Evolutionary conservation across 2,888 invertebrate genomes (phyloP).

Genomic region (Rugalucina vietnamica): DNA sequence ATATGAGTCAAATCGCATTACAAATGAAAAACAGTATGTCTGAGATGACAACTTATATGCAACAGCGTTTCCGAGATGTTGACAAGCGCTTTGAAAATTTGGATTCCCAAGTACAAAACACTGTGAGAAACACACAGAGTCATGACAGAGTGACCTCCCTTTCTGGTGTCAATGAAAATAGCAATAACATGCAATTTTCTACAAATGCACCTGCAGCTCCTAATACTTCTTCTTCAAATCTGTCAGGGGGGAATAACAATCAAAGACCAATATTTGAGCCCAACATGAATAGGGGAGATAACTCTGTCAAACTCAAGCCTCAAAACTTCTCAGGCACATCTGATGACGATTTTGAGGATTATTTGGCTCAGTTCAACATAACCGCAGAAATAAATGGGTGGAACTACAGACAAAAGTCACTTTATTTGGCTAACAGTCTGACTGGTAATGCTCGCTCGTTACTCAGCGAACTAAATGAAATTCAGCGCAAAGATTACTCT

Average conservation of each 20-base stretch:
- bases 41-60: background rate
- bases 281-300: background rate
- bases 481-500: constrained; percentile 38
- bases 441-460: constrained; percentile 36
- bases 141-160: background rate
- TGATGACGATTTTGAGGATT: constrained; percentile 55
- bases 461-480: constrained; percentile 33
- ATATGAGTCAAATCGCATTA: background rate
- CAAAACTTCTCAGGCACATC: constrained; percentile 46
- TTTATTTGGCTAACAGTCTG: constrained; percentile 54
- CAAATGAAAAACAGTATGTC: background rate
- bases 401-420: constrained; percentile 43
- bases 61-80: background rate
- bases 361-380: constrained; percentile 54
- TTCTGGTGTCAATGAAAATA: background rate
- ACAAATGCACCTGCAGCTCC: background rate
- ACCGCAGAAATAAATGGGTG: constrained; percentile 83
- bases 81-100: background rate
- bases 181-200: background rate
- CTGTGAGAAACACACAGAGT: background rate
- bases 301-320: constrained; percentile 26
- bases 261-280: background rate
- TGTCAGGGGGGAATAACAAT: background rate
- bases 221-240: background rate
- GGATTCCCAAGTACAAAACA: background rate